Conservation (phyloP, 2,888 invertebrate genomes). For the Cotesia congregata region DNA sequence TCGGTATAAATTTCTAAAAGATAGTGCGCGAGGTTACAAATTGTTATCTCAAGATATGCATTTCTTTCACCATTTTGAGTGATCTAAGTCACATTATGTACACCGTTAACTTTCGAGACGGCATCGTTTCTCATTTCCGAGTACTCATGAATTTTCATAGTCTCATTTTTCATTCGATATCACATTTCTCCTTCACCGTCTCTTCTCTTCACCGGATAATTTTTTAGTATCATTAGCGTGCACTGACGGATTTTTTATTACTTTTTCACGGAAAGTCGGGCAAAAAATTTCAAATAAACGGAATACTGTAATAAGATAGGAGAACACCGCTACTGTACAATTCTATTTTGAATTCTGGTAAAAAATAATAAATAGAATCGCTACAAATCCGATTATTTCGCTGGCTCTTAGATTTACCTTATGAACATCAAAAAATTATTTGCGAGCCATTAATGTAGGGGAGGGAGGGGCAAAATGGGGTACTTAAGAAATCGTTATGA, state of each 20-base stretch:
- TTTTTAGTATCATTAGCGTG: background rate
- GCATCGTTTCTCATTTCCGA: background rate
- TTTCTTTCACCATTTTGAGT: background rate
- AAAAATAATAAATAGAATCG: background rate
- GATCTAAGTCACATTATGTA: background rate
- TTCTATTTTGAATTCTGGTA: background rate
- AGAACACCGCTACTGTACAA: background rate
- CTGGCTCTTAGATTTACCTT: background rate
- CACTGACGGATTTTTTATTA: background rate
- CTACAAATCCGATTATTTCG: background rate
- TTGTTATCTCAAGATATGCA: background rate
- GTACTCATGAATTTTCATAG: constrained; percentile 7
- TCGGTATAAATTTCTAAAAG: background rate
- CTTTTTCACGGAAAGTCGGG: background rate
- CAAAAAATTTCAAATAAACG: background rate
- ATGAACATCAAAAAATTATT: background rate
- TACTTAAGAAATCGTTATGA: too few relatives aligned
- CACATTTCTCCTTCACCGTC: background rate
- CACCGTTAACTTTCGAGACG: background rate
- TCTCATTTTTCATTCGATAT: constrained; percentile 29
- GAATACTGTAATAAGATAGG: background rate
- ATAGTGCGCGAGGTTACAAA: background rate
- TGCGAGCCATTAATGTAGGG: background rate
- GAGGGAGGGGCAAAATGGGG: too few relatives aligned
- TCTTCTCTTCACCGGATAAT: background rate